Base-by-base conservation (phyloP, 1,140 invertebrate genomes). In the Meloidogyne exigua region DNA sequence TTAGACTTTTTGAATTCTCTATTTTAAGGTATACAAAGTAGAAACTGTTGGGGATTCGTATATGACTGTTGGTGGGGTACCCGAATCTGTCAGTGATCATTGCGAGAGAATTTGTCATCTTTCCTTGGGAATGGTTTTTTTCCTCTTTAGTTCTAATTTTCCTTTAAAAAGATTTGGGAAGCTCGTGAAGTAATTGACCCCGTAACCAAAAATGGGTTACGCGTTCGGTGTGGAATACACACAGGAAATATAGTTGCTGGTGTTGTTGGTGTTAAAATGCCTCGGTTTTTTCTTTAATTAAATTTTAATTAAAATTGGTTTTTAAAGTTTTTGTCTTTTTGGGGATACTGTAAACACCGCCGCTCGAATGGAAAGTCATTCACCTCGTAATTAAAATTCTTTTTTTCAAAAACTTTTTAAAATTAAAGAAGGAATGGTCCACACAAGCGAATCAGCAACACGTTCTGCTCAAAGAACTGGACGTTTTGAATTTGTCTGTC, bases 11-110 rank as follows among this genome's bases (percentile, higher is more conserved):
- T 21, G n/a, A n/a, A 42, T 25, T 32, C 0, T n/a, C 9, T 36
- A 49, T 76, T 73, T 69, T 15, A 68, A 81, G 76, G 79, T 75
- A 62, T 85, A 18, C 70, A 88, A 98, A 95, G 95, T 99, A 57
- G 96, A 99, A 90, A 99, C 96, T n/a, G 93, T 98, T 25, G 95
- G 95, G 81, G 96, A 98, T 89, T 98, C 97, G 88, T 99, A 98
- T 88, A 98, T 99, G 95, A 95, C 95, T 1, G 95, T 98, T 7
- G 96, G 95, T 81, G 96, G 96, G 23, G 89, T 98, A 67, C 96
- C 96, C 0, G 95, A 98, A 85, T 92, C 92, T 18, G 95, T 94
- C 88, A 91, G 91, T 76, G 92, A 92, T 67, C 96, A 99, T 87
- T 95, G 95, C 25, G 92, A 92, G 82, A 95, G 94, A 86, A 96